Conservation (phyloP, 2,888 invertebrate species). For the Argynnis bischoffii region DNA sequence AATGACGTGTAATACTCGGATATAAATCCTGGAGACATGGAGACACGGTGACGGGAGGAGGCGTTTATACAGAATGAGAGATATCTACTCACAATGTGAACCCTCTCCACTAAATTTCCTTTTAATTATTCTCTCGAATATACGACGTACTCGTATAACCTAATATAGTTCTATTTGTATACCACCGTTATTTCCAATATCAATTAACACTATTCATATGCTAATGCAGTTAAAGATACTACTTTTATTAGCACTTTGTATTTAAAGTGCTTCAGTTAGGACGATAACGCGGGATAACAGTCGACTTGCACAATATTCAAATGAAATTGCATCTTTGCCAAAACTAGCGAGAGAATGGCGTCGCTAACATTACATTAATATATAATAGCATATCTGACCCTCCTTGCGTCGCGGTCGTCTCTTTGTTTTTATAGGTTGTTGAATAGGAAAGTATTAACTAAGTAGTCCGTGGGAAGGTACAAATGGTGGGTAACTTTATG, state of each 20-base stretch:
- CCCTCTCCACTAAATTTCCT: conserved; percentile 64
- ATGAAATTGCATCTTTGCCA: conserved; percentile 83
- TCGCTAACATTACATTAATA: conserved; percentile 80
- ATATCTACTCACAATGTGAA: conserved; percentile 52
- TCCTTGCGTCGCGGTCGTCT: conserved; percentile 62
- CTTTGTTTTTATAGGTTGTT: conserved; percentile 79
- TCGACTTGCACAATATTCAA: conserved; percentile 81
- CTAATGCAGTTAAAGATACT: conserved; percentile 53
- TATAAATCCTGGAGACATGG: conserved; percentile 73
- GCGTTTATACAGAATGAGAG: conserved; percentile 74
- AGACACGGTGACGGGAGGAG: conserved; percentile 66
- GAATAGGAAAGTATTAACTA: conserved; percentile 43
- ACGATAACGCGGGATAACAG: conserved; percentile 71
- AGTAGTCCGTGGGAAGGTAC: conserved; percentile 29
- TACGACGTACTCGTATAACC: conserved; percentile 46
- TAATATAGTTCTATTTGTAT: conserved; percentile 27
- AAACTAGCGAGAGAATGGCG: conserved; percentile 77
- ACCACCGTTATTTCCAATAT: conserved; percentile 45
- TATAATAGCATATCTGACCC: conserved; percentile 77
- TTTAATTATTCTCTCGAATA: conserved; percentile 66
- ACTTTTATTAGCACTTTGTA: conserved; percentile 75
- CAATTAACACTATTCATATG: conserved; percentile 58
- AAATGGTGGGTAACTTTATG: conserved; percentile 13
- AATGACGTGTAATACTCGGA: conserved; percentile 78
- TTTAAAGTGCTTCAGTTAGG: conserved; percentile 71